Evolutionary conservation across 2,797 vertebrate species (phyloP), one percentile per base, ranked within the genome.

Genomic region (Enteromius thamalakanensis): DNA sequence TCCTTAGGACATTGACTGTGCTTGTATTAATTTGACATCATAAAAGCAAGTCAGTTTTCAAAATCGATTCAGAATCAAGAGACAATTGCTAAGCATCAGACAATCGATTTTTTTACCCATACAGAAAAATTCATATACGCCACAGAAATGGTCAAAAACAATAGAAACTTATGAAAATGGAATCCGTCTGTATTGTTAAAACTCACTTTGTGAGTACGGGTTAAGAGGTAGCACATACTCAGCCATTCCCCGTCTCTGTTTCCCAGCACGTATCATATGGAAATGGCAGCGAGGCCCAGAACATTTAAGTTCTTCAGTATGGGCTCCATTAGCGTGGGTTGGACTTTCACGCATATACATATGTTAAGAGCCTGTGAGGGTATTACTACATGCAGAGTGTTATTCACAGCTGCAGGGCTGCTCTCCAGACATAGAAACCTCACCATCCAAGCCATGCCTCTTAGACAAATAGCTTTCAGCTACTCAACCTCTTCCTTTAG

Each of bases 401-500:
- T 85, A 80, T 87, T 82, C 42, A 77, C 65, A 76, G 15, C 64
- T 68, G 19, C 62, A 53, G 42, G 3, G 76, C 14, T 40, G 4
- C n/a, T 3, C 49, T 14, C 40, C 69, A 23, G 19, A 60, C 70
- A 17, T 75, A 51, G 15, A 51, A 70, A 51, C 26, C 21, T 53
- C 45, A 53, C 7, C 9, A 9, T 58, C 71, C 40, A 45, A 6
- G 45, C 29, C 8, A 2, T 47, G 42, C 45, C 58, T 32, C 58
- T 47, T 53, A 70, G 40, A 62, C 70, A 84, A 80, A 83, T 29
- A 78, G 68, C 78, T 80, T 77, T 81, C 40, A 40, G 71, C 62
- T 62, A 32, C 55, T 23, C 62, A 67, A n/a, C n/a, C 23, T 60
- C 64, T 65, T 37, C 47, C 47, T 12, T 42, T 40, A 62, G 29